phyloP scores from a whole-genome alignment of 1,140 invertebrate species.

The Hestina assimilis region DNA sequence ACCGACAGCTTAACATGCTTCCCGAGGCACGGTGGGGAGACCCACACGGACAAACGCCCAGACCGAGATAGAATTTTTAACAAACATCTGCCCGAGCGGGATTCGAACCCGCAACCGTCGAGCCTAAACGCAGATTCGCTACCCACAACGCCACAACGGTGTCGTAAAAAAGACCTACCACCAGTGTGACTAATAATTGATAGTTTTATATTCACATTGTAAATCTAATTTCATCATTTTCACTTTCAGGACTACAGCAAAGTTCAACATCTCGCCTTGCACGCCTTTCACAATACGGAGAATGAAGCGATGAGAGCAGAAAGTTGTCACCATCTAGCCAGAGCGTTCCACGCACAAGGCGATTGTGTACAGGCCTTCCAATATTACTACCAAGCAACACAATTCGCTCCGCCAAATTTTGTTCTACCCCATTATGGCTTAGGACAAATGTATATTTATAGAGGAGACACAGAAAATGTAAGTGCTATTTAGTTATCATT shows the following conservation, averaged over 20 bases:
- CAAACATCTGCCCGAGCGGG: too few species aligned
- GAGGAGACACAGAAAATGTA: conserved; percentile 98
- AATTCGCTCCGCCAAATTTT: conserved; percentile 96
- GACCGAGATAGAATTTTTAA: too few species aligned
- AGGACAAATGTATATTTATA: conserved; percentile 99
- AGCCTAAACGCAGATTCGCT: too few species aligned
- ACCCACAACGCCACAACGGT: too few species aligned
- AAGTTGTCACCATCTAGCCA: conserved; percentile 98
- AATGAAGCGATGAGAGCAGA: conserved; percentile 99
- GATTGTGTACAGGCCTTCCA: conserved; percentile 99
- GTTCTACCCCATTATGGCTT: conserved; percentile 98
- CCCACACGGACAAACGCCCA: too few species aligned
- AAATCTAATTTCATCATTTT: too few species aligned
- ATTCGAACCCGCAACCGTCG: too few species aligned
- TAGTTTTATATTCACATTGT: too few species aligned
- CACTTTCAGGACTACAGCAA: conserved; percentile 90
- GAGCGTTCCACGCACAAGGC: conserved; percentile 96
- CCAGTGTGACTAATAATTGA: too few species aligned
- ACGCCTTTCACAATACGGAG: conserved; percentile 99
- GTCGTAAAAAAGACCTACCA: too few species aligned
- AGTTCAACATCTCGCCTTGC: conserved; percentile 96
- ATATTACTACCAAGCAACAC: conserved; percentile 99
- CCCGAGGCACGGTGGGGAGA: too few species aligned
- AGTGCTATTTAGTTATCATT: conserved; percentile 45
- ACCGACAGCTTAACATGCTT: too few species aligned